Base-by-base conservation (phyloP, 2,113 vertebrate genomes). In the Neolamprologus sp. region DNA sequence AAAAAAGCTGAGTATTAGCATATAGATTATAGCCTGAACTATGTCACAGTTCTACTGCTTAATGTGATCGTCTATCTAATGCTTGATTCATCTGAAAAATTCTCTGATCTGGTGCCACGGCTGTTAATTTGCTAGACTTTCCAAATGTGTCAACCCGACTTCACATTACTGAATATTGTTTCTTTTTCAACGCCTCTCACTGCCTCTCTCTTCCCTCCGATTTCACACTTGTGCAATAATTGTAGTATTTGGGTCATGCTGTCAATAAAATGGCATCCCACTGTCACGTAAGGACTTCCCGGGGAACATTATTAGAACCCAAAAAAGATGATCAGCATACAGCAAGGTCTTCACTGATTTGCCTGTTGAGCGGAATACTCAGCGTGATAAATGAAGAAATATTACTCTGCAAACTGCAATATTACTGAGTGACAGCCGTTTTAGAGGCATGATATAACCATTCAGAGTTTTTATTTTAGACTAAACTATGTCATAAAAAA, bases 1-100 rank as follows among this genome's bases (percentile, higher is more conserved):
- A 54, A 85, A 88, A 84, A 68, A 79, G 63, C 47, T 47, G 17
- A 84, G 83, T 88, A 94, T 94, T 93, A 92, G 90, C 93, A 94
- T 94, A 93, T 94, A 94, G 90, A 95, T 94, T 87, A 89, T 91
- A 89, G 53, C 37, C 45, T 82, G 68, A 89, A 92, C 87, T 88
- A 84, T 92, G 86, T 93, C 82, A 85, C 80, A 58, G 88, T 81
- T 84, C 68, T 80, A 58, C 68, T 49, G 73, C 3, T 17, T 92
- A 90, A 91, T 88, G 65, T 85, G 85, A 91, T 87, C 17, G 73
- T 83, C 84, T 83, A 78, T 90, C 83, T 84, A 47, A 79, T 54
- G 73, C 75, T 81, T 65, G 82, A 84, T 90, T 95, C 82, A 84
- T 87, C 21, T 17, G 55, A 82, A 68, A 79, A 81, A 51, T 86